A percentile compares a stretch with the other conserved stretches of the same genome.
Evolutionary conservation across 2,113 vertebrate genomes (phyloP).

Genomic region (Parotia lawesii): DNA sequence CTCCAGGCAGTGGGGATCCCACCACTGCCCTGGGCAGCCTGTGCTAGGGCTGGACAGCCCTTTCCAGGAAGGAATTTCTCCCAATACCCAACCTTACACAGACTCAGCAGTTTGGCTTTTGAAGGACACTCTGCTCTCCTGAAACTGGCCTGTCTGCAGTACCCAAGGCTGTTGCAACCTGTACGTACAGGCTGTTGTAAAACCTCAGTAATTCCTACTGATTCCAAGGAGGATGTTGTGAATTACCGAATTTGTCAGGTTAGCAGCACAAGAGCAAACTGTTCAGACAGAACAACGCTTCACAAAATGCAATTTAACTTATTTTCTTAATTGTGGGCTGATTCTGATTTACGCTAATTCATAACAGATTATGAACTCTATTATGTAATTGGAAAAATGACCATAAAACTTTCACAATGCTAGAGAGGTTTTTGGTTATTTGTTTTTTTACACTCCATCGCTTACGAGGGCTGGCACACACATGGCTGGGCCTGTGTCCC

Average conservation of each 20-base stretch:
- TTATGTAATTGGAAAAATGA: neutral
- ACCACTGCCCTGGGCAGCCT: neutral
- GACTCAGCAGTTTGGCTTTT: neutral
- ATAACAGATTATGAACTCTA: neutral
- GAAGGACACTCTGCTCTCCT: neutral
- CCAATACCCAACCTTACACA: neutral
- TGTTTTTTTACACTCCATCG: neutral
- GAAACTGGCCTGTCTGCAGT: neutral
- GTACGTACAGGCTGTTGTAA: accelerated
- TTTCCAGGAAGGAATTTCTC: neutral
- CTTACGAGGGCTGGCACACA: neutral
- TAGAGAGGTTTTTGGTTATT: neutral
- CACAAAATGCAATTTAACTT: neutral
- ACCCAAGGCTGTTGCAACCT: neutral
- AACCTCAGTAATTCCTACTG: neutral
- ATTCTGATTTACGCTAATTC: neutral
- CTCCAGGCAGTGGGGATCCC: neutral
- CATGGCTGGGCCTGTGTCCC: neutral
- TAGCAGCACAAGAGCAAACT: neutral
- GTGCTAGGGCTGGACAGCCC: neutral
- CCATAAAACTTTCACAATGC: neutral
- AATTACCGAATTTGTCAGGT: neutral
- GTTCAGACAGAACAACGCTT: neutral
- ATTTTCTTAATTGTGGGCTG: slow-evolving; percentile 9
- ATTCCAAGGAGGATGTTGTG: neutral